Evolutionary conservation across 2,113 vertebrate genomes (phyloP), one percentile per base, ranked within the genome.

Genomic region (Charina bottae): DNA sequence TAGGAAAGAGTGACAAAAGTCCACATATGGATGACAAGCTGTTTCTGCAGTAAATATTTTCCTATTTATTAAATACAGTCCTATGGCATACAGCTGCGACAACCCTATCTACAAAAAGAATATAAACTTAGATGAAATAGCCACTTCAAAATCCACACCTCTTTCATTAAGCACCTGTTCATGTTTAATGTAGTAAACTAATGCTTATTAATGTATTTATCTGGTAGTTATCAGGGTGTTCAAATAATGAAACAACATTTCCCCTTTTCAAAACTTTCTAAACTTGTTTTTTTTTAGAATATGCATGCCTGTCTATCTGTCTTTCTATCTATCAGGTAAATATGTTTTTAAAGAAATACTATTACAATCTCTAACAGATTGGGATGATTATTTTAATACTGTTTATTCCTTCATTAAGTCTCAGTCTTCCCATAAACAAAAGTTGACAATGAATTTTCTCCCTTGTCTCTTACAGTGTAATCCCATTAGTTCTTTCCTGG

Each of bases 1-100:
- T 97, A 98, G 97, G 97, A 98, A 97, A 97, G 97, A 97, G 96
- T 98, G 97, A 98, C 97, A 97, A 97, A 98, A 98, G 97, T 97
- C 97, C 97, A 97, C 97, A 98, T 97, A 98, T 97, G 97, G 97
- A 95, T 97, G 96, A 95, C 97, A 98, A 97, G 97, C 97, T 98
- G 98, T 96, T 97, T 97, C 96, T 93, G 97, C 94, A 96, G 97
- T 97, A 97, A 98, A 98, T 98, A 98, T 98, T 98, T 97, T 97
- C 96, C 86, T 96, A 95, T 97, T 97, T 97, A 95, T 94, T 96
- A 96, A 97, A 96, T 93, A 94, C 85, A 96, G 93, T 96, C 96
- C 97, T 98, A 97, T 96, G 97, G 95, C 90, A 93, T 87, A 94
- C 92, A 97, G 92, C 93, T 93, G 92, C 93, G 96, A 95, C 90